Evolutionary conservation across 92 coral and sea anemone genomes (phyloP), one percentile per base, ranked within the genome.

Genomic region (Ricordea florida): DNA sequence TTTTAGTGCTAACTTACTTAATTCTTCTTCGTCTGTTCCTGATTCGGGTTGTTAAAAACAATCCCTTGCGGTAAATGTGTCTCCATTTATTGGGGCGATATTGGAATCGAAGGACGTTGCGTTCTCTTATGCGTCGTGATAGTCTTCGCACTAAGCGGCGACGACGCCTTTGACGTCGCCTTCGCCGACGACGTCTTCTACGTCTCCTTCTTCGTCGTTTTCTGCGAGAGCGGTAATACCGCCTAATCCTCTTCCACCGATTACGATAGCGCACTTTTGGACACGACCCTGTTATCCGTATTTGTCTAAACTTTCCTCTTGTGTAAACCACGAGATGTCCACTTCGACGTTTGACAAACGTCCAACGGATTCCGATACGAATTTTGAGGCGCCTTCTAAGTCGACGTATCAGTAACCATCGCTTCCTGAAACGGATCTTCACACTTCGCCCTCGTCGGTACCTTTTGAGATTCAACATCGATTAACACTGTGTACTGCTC

Each of bases 181-280:
- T 13, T 24, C 69, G 80, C 17, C 80, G 66, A 47, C 80, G 70
- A 28, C 57, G 30, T 44, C 61, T 45, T 22, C 69, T 68, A 15
- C 80, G 80, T 23, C 59, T 52, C 43, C 80, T 26, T 73, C 80
- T 58, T 13, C 59, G 70, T 11, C 80, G 80, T 33, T 69, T 73
- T 44, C 48, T 43, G 47, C 69, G 57, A 4, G 58, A 48, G 10
- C 80, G 25, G 6, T 35, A 28, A 44, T 69, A 38, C 20, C 56
- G 17, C 37, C 20, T 38, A 6, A 70, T 0, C 10, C 2, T 10
- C n/a, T 0, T 55, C 77, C 77, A 70, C 28, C 42, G 9, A 5
- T 28, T 25, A 21, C 41, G 1, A 13, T 10, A 16, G 10, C 20
- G 53, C 38, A 70, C 3, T 32, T 7, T 25, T 30, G 42, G 17